Conservation (phyloP, 2,113 vertebrate genomes). For the Gasterosteus nipponicus region DNA sequence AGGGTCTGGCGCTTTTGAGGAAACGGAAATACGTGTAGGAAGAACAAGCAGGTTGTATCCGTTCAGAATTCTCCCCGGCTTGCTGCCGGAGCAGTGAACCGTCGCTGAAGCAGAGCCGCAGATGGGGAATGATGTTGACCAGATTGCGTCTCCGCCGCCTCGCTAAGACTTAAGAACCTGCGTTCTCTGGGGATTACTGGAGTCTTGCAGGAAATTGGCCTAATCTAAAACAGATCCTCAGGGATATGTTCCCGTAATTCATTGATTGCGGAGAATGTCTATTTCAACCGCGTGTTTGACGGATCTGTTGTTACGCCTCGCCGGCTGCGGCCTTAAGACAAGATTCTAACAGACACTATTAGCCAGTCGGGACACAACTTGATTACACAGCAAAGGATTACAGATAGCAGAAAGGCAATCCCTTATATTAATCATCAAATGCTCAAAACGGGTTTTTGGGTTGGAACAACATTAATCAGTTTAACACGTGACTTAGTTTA, state of each 20-base stretch:
- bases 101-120: constrained; percentile 36
- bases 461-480: constrained; percentile 4
- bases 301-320: constrained; percentile 51
- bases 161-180: constrained; percentile 43
- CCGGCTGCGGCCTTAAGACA: constrained; percentile 37
- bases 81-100: constrained; percentile 5
- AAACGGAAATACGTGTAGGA: background rate
- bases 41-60: background rate
- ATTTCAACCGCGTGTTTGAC: constrained; percentile 50
- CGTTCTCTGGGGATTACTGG: constrained; percentile 63
- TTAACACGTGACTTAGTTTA: constrained; percentile 1
- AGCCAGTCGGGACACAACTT: constrained; percentile 20
- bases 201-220: constrained; percentile 69
- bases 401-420: constrained; percentile 47
- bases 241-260: constrained; percentile 37
- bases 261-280: constrained; percentile 28
- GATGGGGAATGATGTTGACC: constrained; percentile 56
- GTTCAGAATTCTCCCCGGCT: background rate
- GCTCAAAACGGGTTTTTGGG: background rate
- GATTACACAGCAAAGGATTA: constrained; percentile 41
- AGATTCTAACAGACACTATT: constrained; percentile 45
- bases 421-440: constrained; percentile 33
- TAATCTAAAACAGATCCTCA: constrained; percentile 68
- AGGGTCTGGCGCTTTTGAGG: background rate
- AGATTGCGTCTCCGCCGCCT: constrained; percentile 62